phyloP scores from a whole-genome alignment of 2,888 invertebrate genomes.

The Blastobasis lacticolella region DNA sequence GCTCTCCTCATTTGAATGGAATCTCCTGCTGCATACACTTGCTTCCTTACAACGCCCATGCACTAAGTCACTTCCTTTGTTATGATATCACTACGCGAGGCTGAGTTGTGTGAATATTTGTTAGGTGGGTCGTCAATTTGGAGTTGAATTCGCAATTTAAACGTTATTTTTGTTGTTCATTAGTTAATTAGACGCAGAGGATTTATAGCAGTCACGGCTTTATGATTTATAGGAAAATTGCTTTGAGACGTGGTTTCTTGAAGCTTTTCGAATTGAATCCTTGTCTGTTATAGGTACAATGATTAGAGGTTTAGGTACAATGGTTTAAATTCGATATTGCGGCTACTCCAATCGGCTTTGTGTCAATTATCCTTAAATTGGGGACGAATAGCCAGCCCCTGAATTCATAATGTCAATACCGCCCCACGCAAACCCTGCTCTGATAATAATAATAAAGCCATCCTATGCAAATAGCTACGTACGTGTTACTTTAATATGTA shows the following conservation, averaged over 20 bases:
- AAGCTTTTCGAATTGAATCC: too few species aligned
- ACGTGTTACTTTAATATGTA: neutral
- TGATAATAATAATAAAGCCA: too few species aligned
- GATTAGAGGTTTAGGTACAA: too few species aligned
- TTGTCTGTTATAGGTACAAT: too few species aligned
- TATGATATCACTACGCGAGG: neutral
- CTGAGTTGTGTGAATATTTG: too few species aligned
- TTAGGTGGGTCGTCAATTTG: too few species aligned
- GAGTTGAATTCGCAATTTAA: too few species aligned
- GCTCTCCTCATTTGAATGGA: conserved; percentile 11
- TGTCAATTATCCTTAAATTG: conserved; percentile 3
- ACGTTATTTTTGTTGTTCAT: too few species aligned
- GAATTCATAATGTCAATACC: conserved; percentile 3
- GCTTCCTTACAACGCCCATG: conserved; percentile 1
- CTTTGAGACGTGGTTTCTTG: neutral
- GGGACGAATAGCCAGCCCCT: neutral
- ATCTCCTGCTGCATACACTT: conserved; percentile 12
- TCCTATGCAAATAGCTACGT: too few species aligned
- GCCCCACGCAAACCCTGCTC: too few species aligned
- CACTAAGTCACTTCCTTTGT: neutral
- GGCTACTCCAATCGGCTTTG: neutral
- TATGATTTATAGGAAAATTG: neutral
- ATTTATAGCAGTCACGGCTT: neutral
- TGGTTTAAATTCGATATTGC: too few species aligned
- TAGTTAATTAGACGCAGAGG: neutral